Conservation (phyloP, 2,797 vertebrate species). For the Rhinatrema bivittatum region DNA sequence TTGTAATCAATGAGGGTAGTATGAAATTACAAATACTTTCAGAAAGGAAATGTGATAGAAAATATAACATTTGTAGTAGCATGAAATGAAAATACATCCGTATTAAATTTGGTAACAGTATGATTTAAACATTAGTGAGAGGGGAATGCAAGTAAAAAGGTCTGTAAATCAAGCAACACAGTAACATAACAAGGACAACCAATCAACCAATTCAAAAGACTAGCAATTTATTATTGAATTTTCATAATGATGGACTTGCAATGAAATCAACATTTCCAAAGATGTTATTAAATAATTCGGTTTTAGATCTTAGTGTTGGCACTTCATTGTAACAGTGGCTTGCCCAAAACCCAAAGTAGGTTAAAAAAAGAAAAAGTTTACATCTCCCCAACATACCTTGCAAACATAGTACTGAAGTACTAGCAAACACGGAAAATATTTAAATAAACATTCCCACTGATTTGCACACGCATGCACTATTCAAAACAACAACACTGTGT, state of each 20-base stretch:
- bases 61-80: background rate
- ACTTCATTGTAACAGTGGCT: conserved; percentile 93
- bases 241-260: conserved; percentile 15
- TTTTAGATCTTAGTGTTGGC: conserved; percentile 79
- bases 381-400: conserved; percentile 71
- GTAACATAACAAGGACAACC: conserved; percentile 22
- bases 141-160: conserved; percentile 4
- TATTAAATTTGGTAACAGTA: background rate
- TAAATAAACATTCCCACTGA: conserved; percentile 92
- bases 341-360: conserved; percentile 80
- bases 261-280: conserved; percentile 61
- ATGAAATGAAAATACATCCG: too few relatives aligned
- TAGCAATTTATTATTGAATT: conserved; percentile 13
- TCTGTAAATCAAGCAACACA: conserved; percentile 13
- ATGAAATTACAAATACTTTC: conserved; percentile 98
- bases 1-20: conserved; percentile 51
- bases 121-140: background rate
- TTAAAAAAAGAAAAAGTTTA: conserved; percentile 83
- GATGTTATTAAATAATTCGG: conserved; percentile 46
- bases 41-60: conserved; percentile 71
- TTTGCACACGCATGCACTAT: conserved; percentile 93
- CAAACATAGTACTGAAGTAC: conserved; percentile 81
- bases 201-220: conserved; percentile 21
- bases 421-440: conserved; percentile 89
- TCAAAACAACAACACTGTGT: conserved; percentile 64